A percentile compares a stretch with the other conserved stretches of the same genome.
These are phyloP conservation scores for Halcyon smyrnensis DNA, from an alignment of 2,797 vertebrate genomes.

Conservation along the genomic window DNA sequence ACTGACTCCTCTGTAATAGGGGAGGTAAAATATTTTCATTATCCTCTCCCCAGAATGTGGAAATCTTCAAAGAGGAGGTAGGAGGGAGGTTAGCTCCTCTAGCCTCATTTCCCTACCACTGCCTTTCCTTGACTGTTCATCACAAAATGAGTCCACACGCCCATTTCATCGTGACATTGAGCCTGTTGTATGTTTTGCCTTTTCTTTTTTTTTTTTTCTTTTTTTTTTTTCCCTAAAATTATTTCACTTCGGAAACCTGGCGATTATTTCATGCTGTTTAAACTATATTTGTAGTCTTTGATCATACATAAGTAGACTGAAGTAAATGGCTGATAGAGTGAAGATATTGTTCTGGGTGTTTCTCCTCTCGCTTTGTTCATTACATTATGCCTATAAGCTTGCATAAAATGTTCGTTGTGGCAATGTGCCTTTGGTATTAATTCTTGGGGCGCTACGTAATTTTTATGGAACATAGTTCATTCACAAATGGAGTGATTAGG, in stretches of 20 bases:
- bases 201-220: not conserved
- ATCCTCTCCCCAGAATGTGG: conserved; percentile 74
- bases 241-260: conserved; percentile 75
- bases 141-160: conserved; percentile 73
- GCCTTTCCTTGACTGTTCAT: conserved; percentile 73
- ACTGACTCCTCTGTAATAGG: conserved; percentile 58
- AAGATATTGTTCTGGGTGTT: conserved; percentile 73
- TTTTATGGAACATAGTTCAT: conserved; percentile 50
- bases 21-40: conserved; percentile 80
- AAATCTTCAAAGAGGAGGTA: conserved; percentile 77
- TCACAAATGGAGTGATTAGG: conserved; percentile 45
- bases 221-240: conserved; percentile 39
- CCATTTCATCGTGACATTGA: conserved; percentile 35
- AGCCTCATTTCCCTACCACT: conserved; percentile 73
- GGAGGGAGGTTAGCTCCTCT: conserved; percentile 74
- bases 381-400: conserved; percentile 48
- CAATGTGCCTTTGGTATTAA: conserved; percentile 62
- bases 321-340: conserved; percentile 75
- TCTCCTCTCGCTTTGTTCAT: conserved; percentile 60
- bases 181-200: conserved; percentile 60
- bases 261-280: conserved; percentile 83
- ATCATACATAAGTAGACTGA: conserved; percentile 78
- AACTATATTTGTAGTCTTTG: conserved; percentile 80
- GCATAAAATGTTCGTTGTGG: conserved; percentile 65
- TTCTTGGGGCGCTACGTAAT: conserved; percentile 58